Evolutionary conservation across 2,888 invertebrate genomes (phyloP).

Genomic region (Ariolimax columbianus): DNA sequence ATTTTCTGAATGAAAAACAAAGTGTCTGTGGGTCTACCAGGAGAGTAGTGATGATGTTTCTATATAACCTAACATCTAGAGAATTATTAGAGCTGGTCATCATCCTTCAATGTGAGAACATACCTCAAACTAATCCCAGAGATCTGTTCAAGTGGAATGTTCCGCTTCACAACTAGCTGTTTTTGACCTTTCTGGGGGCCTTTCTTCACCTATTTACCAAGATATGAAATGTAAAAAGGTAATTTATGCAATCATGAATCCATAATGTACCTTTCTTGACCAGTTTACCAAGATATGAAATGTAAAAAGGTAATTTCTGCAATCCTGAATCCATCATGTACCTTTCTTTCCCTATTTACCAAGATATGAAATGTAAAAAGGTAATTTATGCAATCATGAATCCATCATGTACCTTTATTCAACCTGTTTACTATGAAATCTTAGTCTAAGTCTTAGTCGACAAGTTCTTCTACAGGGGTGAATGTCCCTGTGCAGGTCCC

Average conservation of each 20-base stretch:
- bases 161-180: slow-evolving; percentile 83
- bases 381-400: not conserved
- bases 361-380: not conserved
- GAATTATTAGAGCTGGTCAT: too few species aligned
- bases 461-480: too few species aligned
- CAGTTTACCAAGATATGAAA: not conserved
- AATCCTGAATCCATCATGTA: not conserved
- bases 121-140: slow-evolving; percentile 81
- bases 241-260: not conserved
- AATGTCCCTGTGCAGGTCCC: too few species aligned
- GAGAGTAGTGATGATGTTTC: too few species aligned
- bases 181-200: slow-evolving; percentile 83
- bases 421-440: too few species aligned
- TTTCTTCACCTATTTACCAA: slow-evolving; percentile 81
- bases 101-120: too few species aligned
- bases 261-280: not conserved
- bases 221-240: not conserved
- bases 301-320: not conserved
- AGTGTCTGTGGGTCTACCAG: too few species aligned
- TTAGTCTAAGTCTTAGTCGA: too few species aligned
- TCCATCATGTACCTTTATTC: not conserved
- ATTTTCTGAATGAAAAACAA: too few species aligned
- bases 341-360: not conserved
- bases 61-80: too few species aligned
- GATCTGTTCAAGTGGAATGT: slow-evolving; percentile 81